Conservation (phyloP, 2,113 vertebrate genomes). For the Himantopus leucocephalus region DNA sequence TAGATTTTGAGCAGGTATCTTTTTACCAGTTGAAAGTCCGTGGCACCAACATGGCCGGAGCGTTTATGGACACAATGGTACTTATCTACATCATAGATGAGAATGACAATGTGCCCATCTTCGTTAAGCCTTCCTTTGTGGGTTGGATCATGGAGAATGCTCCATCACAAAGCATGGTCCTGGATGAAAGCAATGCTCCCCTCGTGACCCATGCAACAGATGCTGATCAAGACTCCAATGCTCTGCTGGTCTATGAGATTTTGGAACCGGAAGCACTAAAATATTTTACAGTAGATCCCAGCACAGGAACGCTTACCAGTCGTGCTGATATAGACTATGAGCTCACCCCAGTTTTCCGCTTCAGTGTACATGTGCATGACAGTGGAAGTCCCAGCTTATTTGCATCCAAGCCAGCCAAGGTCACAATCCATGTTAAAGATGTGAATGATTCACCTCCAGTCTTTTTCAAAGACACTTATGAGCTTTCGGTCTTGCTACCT, state of each 20-base stretch:
- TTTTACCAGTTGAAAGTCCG: constrained; percentile 86
- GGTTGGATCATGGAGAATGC: constrained; percentile 88
- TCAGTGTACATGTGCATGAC: constrained; percentile 86
- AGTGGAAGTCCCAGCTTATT: constrained; percentile 84
- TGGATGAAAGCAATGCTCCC: constrained; percentile 83
- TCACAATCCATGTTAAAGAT: constrained; percentile 82
- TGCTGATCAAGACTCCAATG: constrained; percentile 84
- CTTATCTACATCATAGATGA: constrained; percentile 88
- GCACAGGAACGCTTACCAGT: constrained; percentile 86
- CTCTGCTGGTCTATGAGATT: constrained; percentile 86
- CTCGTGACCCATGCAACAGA: constrained; percentile 87
- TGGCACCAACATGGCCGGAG: constrained; percentile 81
- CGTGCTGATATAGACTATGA: constrained; percentile 87
- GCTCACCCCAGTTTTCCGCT: constrained; percentile 77
- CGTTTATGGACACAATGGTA: constrained; percentile 73
- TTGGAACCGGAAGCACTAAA: constrained; percentile 82
- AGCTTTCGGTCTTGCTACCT: constrained; percentile 77
- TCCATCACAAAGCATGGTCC: constrained; percentile 85
- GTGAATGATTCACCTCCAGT: constrained; percentile 89
- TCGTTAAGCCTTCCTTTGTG: constrained; percentile 75
- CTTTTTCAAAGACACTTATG: constrained; percentile 78
- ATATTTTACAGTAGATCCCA: constrained; percentile 87
- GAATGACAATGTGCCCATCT: constrained; percentile 89
- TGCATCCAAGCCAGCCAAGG: constrained; percentile 81
- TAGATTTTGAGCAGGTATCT: constrained; percentile 86